Percentiles rank a stretch among this genome's conserved stretches.
Conservation (phyloP, 2,888 invertebrate species). For the Ormyrus labotus region DNA sequence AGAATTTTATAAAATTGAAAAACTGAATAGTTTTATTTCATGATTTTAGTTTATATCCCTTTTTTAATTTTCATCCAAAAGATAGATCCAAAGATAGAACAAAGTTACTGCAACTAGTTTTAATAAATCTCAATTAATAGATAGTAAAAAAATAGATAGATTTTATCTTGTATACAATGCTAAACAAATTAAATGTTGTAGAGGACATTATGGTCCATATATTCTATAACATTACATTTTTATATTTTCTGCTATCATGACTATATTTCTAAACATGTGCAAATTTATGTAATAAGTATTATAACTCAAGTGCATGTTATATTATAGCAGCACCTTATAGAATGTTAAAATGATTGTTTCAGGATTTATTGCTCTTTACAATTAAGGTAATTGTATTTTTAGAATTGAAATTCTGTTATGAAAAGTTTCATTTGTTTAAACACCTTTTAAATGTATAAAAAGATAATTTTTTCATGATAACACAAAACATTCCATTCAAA, state of each 20-base stretch:
- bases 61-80: background rate
- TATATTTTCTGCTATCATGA: background rate
- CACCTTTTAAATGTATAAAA: background rate
- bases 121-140: slow-evolving; percentile 9
- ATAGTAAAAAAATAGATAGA: slow-evolving; percentile 24
- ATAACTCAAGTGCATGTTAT: slow-evolving; percentile 3
- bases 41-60: background rate
- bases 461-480: background rate
- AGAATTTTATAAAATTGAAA: slow-evolving; percentile 7
- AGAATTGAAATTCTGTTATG: background rate
- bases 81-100: background rate
- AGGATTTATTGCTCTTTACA: slow-evolving; percentile 1
- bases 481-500: background rate
- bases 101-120: background rate
- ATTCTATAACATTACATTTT: slow-evolving; percentile 3
- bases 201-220: background rate
- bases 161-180: slow-evolving; percentile 7
- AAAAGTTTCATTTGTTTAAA: background rate
- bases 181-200: background rate
- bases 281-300: slow-evolving; percentile 1
- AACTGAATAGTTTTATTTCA: background rate
- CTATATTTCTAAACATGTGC: slow-evolving; percentile 5
- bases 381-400: background rate
- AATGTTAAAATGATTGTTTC: slow-evolving; percentile 11
- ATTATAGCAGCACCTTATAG: slow-evolving; percentile 11